Evolutionary conservation across 2,113 vertebrate genomes (phyloP), one percentile per base, ranked within the genome.

Genomic region (Sylvicapra grimmia): DNA sequence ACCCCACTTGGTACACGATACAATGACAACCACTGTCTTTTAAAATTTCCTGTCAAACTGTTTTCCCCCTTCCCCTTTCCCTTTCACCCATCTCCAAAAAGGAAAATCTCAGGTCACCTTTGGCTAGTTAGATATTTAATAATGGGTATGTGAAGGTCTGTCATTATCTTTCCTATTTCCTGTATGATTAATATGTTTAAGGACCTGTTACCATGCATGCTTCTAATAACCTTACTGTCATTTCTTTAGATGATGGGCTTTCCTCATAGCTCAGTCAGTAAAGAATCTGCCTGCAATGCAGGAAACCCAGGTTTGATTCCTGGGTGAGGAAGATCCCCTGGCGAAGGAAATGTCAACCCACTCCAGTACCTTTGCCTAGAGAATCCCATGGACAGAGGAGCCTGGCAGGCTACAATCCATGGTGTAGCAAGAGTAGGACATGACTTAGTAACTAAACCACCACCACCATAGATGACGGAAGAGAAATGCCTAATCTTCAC

Each of bases 401-500:
- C 36, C 36, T 75, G 68, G 21, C 36, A 40, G 36, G n/a, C 68
- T 40, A 75, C 11, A 75, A n/a, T 40, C 68, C 68, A 75, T 36
- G 4, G 68, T 75, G 68, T 75, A 0, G 1, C 68, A 40, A 75
- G 68, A 75, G 68, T 75, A 40, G 36, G 36, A 75, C n/a, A 40
- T 12, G 11, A 75, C 68, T 75, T 75, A 40, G 36, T 40, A 21
- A 75, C 19, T 72, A 40, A 72, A 72, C 21, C 5, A 40, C 36
- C 68, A 40, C 68, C 21, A 40, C 36, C n/a, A 75, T 75, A 40
- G 68, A 75, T 75, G 36, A 75, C 23, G n/a, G 68, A 75, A 97
- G 89, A 85, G 33, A 97, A 98, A 87, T 75, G 63, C 72, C 89
- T 93, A 90, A 77, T 19, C 72, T 98, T 97, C 97, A 97, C 89